phyloP scores from a whole-genome alignment of 1,140 invertebrate species.

The Diabrotica undecimpunctata region DNA sequence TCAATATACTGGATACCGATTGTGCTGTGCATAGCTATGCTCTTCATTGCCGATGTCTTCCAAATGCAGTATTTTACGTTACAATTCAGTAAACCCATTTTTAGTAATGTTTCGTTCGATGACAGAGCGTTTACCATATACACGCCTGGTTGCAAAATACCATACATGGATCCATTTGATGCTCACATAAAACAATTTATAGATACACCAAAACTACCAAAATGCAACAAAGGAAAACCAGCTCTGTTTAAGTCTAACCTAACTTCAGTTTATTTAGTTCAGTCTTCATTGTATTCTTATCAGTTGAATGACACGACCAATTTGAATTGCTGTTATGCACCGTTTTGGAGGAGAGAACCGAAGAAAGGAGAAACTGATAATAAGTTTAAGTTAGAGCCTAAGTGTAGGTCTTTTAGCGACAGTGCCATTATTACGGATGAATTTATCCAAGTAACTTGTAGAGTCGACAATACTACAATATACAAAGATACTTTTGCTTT shows the following conservation, averaged over 20 bases:
- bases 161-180: slow-evolving; percentile 70
- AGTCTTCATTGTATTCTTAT: slow-evolving; percentile 47
- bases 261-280: slow-evolving; percentile 57
- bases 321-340: slow-evolving; percentile 60
- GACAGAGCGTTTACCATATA: slow-evolving; percentile 57
- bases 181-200: slow-evolving; percentile 51
- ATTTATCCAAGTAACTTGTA: slow-evolving; percentile 62
- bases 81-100: not conserved
- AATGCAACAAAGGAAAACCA: slow-evolving; percentile 50
- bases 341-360: slow-evolving; percentile 55
- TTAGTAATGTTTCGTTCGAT: not conserved
- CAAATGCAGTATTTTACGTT: slow-evolving; percentile 20
- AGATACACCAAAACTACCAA: slow-evolving; percentile 44
- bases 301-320: slow-evolving; percentile 49
- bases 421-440: slow-evolving; percentile 52
- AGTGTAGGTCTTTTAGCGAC: slow-evolving; percentile 48
- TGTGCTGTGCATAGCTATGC: slow-evolving; percentile 21
- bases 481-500: slow-evolving; percentile 71
- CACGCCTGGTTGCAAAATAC: slow-evolving; percentile 74
- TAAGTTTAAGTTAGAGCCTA: slow-evolving; percentile 47
- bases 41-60: slow-evolving; percentile 33
- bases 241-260: slow-evolving; percentile 61
- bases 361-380: slow-evolving; percentile 46
- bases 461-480: slow-evolving; percentile 48
- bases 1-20: slow-evolving; percentile 25